These are phyloP conservation scores for Pseudorhombus dupliciocellatus DNA, from an alignment of 2,113 vertebrate species.

Conservation along the genomic window DNA sequence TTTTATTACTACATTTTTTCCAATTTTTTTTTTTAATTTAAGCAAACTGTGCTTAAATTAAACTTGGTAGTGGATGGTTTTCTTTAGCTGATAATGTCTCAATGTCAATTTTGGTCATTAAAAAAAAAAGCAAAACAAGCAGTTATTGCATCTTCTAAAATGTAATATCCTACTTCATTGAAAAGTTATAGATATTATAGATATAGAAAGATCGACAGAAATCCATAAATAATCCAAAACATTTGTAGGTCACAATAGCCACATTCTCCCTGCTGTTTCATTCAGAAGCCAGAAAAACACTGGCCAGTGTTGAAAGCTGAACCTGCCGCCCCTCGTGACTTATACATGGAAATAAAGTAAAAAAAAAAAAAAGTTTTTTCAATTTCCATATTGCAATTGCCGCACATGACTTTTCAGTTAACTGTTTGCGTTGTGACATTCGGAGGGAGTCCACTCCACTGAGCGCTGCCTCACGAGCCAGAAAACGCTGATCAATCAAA, in stretches of 20 bases:
- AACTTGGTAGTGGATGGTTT: too few relatives aligned
- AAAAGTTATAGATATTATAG: not conserved
- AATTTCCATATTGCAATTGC: slow-evolving; percentile 21
- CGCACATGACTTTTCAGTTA: slow-evolving; percentile 10
- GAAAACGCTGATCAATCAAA: slow-evolving; percentile 52
- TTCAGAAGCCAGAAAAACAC: slow-evolving; percentile 14
- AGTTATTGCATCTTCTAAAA: too few relatives aligned
- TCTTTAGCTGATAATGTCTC: too few relatives aligned
- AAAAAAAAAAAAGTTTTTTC: slow-evolving; percentile 23
- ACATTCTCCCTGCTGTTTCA: not conserved
- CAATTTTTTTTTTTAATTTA: too few relatives aligned
- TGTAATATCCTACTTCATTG: not conserved
- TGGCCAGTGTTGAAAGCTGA: not conserved
- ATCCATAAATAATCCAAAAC: not conserved
- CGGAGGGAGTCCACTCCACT: slow-evolving; percentile 25
- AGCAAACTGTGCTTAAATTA: too few relatives aligned
- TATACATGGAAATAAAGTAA: slow-evolving; percentile 7
- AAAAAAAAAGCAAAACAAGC: too few relatives aligned
- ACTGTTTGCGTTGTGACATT: slow-evolving; percentile 31
- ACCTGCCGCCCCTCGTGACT: slow-evolving; percentile 18
- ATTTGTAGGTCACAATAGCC: not conserved
- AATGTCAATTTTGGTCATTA: too few relatives aligned
- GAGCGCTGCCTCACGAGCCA: slow-evolving; percentile 23
- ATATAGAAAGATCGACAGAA: not conserved
- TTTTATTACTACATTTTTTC: too few relatives aligned